These are phyloP conservation scores for Struthidea cinerea DNA, from an alignment of 2,113 vertebrate genomes.

Conservation along the genomic window DNA sequence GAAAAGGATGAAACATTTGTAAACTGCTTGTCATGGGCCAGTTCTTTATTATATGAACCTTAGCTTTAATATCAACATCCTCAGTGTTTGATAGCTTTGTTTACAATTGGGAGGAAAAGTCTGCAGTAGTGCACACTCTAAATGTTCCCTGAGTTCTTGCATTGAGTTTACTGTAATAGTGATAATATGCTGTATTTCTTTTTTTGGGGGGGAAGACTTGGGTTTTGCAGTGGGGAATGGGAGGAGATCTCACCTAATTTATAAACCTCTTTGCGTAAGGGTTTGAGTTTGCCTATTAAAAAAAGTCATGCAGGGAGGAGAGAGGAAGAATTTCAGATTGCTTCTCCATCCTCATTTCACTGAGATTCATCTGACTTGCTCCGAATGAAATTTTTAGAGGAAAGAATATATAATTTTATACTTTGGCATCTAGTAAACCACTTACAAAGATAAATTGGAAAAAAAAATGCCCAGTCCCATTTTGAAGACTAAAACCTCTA, in stretches of 20 bases:
- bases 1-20: conserved; percentile 73
- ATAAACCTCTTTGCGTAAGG: neutral
- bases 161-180: conserved; percentile 49
- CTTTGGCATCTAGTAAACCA: neutral
- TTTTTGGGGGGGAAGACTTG: neutral
- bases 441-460: neutral
- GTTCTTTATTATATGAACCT: conserved; percentile 70
- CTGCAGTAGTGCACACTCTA: conserved; percentile 57
- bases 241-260: conserved; percentile 44
- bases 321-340: neutral
- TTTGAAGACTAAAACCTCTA: neutral
- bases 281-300: conserved; percentile 34
- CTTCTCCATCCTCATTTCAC: conserved; percentile 49
- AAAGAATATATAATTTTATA: conserved; percentile 30
- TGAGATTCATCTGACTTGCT: neutral
- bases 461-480: neutral
- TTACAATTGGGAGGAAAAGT: conserved; percentile 63
- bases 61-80: conserved; percentile 74
- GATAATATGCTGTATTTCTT: conserved; percentile 46
- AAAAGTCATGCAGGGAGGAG: neutral
- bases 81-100: conserved; percentile 70
- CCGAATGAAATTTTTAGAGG: neutral
- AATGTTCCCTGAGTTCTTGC: conserved; percentile 51
- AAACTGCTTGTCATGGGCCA: conserved; percentile 75
- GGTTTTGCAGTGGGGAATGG: conserved; percentile 43